Evolutionary conservation across 2,888 invertebrate genomes (phyloP).

Genomic region (Agrilus mali): DNA sequence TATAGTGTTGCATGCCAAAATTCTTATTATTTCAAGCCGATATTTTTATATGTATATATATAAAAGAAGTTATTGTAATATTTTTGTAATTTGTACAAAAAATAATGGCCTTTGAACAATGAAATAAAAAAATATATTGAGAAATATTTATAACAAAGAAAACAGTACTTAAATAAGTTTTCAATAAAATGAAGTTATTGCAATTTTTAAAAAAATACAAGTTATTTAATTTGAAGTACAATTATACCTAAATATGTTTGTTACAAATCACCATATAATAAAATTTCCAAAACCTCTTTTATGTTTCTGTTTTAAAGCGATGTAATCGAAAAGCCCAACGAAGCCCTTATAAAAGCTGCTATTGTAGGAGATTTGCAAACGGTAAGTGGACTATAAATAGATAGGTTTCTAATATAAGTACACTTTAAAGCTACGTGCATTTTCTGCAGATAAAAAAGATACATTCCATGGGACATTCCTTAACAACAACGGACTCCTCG

Average conservation of each 20-base stretch:
- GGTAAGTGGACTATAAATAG: constrained; percentile 37
- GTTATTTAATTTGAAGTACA: too few species aligned
- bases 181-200: too few species aligned
- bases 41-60: background rate
- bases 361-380: constrained; percentile 69
- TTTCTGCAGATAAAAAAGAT: constrained; percentile 62
- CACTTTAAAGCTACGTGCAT: background rate
- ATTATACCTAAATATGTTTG: background rate
- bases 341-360: constrained; percentile 70
- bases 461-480: constrained; percentile 70
- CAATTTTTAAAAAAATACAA: too few species aligned
- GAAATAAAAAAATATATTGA: too few species aligned
- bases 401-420: background rate
- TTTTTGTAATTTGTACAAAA: too few species aligned
- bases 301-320: constrained; percentile 43
- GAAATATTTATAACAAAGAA: too few species aligned
- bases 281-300: background rate
- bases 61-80: too few species aligned
- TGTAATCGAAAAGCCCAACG: constrained; percentile 70
- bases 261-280: background rate
- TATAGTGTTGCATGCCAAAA: background rate
- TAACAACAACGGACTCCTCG: constrained; percentile 66
- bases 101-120: too few species aligned
- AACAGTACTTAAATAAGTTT: too few species aligned
- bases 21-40: background rate